Percentiles rank a stretch among this genome's conserved stretches.
Conservation (phyloP, 2,888 invertebrate species). For the Pyrrhosoma nymphula region DNA sequence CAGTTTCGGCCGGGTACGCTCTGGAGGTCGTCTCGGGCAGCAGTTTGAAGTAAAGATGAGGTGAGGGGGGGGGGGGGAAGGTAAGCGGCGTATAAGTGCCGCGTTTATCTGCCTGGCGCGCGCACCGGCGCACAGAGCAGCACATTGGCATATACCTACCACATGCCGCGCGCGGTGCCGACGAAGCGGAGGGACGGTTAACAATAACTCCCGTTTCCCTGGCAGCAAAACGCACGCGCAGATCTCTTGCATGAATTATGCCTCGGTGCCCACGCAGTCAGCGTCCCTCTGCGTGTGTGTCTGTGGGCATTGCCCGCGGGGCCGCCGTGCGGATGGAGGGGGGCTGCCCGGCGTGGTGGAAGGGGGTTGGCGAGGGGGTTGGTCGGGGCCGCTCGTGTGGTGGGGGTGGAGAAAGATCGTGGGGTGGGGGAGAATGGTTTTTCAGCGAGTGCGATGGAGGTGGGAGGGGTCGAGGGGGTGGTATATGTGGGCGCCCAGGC, state of each 20-base stretch:
- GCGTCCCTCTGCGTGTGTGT: neutral
- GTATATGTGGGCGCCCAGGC: neutral
- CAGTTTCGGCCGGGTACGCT: no score
- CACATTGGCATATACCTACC: neutral
- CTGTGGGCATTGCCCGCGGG: constrained; percentile 11
- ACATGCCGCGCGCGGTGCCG: neutral
- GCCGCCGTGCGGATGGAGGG: neutral
- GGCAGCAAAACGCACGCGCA: constrained; percentile 61
- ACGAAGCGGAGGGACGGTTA: constrained; percentile 39
- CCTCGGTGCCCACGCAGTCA: constrained; percentile 23
- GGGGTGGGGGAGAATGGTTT: neutral
- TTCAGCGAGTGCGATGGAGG: no score
- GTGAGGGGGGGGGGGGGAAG: neutral
- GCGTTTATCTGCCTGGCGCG: constrained; percentile 36
- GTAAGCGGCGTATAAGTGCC: constrained; percentile 45
- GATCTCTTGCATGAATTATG: constrained; percentile 67
- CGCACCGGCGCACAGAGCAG: neutral
- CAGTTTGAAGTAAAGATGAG: neutral
- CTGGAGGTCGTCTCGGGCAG: neutral
- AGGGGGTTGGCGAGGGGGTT: neutral
- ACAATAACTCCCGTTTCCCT: constrained; percentile 61
- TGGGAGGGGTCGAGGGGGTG: neutral
- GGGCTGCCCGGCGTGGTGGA: no score
- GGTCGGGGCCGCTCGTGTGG: neutral
- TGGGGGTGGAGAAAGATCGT: neutral